These are phyloP conservation scores for Metopia argyrocephala DNA, from an alignment of 2,888 invertebrate species.

Conservation along the genomic window DNA sequence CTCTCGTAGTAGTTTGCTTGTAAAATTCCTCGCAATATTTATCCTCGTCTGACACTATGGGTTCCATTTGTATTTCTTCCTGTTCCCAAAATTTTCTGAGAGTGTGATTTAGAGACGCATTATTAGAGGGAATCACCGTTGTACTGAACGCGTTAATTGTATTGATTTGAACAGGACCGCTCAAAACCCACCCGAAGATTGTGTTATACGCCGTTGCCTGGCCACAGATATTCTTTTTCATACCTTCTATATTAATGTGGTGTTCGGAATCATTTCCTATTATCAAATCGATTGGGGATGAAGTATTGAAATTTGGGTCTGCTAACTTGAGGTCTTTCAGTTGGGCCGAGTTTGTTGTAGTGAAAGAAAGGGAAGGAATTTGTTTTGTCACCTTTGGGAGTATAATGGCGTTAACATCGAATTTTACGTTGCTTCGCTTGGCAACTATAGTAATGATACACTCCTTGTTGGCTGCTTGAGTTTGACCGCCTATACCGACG, in stretches of 20 bases:
- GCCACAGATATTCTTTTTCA: too few relatives aligned
- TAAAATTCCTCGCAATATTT: constrained; percentile 29
- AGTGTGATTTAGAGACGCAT: not conserved
- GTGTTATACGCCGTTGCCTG: too few relatives aligned
- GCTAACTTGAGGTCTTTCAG: constrained; percentile 25
- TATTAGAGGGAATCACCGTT: not conserved
- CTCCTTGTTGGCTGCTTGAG: constrained; percentile 18
- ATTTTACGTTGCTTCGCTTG: not conserved
- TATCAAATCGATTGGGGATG: constrained; percentile 1
- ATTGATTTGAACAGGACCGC: not conserved
- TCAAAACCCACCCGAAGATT: too few relatives aligned
- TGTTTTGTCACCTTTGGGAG: too few relatives aligned
- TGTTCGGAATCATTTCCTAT: constrained; percentile 1
- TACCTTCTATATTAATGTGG: too few relatives aligned
- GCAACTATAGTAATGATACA: not conserved
- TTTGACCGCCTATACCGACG: constrained; percentile 14
- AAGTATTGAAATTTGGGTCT: too few relatives aligned
- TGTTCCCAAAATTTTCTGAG: constrained; percentile 36
- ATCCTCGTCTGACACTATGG: not conserved
- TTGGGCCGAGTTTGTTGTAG: constrained; percentile 10
- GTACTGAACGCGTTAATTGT: not conserved
- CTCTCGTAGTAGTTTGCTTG: constrained; percentile 11
- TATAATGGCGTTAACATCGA: too few relatives aligned
- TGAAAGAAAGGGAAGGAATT: not conserved
- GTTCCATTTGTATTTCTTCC: not conserved